Conservation (phyloP, 2,797 vertebrate species). For the Danionella dracula region DNA sequence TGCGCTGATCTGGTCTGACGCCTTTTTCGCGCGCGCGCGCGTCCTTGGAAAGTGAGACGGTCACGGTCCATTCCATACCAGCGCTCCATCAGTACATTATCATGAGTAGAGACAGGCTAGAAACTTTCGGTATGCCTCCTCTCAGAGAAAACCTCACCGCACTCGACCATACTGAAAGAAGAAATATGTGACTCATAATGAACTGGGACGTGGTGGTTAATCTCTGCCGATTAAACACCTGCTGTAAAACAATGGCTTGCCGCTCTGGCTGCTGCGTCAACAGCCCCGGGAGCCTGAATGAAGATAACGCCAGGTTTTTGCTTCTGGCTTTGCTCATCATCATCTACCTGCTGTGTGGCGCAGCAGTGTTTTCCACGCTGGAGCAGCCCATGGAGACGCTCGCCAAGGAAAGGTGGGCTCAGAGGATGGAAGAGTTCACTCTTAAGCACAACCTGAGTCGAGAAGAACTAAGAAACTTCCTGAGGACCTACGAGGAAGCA, state of each 20-base stretch:
- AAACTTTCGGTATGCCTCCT: neutral
- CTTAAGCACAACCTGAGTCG: slow-evolving; percentile 80
- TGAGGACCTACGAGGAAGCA: slow-evolving; percentile 86
- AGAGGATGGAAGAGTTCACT: slow-evolving; percentile 80
- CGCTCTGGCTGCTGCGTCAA: slow-evolving; percentile 63
- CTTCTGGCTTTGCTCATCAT: slow-evolving; percentile 81
- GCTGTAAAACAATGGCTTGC: slow-evolving; percentile 72
- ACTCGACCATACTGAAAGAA: neutral
- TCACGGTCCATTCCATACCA: neutral
- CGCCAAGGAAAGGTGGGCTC: slow-evolving; percentile 82
- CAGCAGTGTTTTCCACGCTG: slow-evolving; percentile 89
- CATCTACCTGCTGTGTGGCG: slow-evolving; percentile 85
- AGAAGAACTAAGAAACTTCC: slow-evolving; percentile 76
- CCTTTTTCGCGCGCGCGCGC: neutral
- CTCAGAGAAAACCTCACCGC: too few relatives aligned
- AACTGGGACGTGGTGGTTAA: slow-evolving; percentile 23
- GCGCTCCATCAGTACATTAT: neutral
- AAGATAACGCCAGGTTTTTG: slow-evolving; percentile 88
- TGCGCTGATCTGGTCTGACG: slow-evolving; percentile 2
- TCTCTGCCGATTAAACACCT: slow-evolving; percentile 41
- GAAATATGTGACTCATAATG: slow-evolving; percentile 28
- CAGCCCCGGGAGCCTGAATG: slow-evolving; percentile 73
- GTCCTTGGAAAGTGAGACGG: neutral
- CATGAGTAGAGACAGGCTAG: neutral
- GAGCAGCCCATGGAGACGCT: slow-evolving; percentile 83